Base-by-base conservation (phyloP, 1,140 invertebrate species). In the Lordiphosa collinella region DNA sequence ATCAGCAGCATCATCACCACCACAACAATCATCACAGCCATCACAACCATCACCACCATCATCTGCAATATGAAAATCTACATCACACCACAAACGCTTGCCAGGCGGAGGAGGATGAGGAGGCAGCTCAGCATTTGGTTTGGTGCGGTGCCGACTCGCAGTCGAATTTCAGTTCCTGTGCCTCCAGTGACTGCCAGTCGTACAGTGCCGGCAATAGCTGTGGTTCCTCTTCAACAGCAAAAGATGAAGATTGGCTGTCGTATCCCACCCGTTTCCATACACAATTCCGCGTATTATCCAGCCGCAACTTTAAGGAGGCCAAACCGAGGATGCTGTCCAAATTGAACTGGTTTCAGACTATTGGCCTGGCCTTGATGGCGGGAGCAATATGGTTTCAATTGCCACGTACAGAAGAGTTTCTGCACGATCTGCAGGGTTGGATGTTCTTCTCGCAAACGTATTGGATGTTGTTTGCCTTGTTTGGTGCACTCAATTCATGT, bases 371-470 rank as follows among this genome's bases (percentile, higher is more conserved):
- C 1, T 65, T 95, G 36, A 90, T 96, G 84, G 93, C 94, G 2
- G 95, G 95, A 5, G 90, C 95, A 4, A 90, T 96, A 9, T 96
- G 95, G 95, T 94, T 95, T 68, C 92, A 95, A 79, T 89, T 95
- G 71, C 93, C 94, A 2, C 89, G 94, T 22, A 93, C 91, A 5
- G 95, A 96, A 88, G 92, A 94, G 60, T 92, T 93, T 4, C 90
- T 96, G 18, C 92, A 94, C 54, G 95, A 96, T 88, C 93, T 96
- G 25, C 94, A 95, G 90, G 95, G 95, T 36, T 95, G 94, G 94
- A 95, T 96, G 93, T 96, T 96, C 85, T 96, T 96, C 90, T 94
- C 94, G 13, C 94, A 94, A 16, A 95, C 94, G 16, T 96, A 96
- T 79, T 96, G 95, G 95, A 96, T 96, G 93, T 90, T 96, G 22